A percentile compares a stretch with the other conserved stretches of the same genome.
Evolutionary conservation across 1,140 invertebrate species (phyloP).

Genomic region (Caerostris extrusa): DNA sequence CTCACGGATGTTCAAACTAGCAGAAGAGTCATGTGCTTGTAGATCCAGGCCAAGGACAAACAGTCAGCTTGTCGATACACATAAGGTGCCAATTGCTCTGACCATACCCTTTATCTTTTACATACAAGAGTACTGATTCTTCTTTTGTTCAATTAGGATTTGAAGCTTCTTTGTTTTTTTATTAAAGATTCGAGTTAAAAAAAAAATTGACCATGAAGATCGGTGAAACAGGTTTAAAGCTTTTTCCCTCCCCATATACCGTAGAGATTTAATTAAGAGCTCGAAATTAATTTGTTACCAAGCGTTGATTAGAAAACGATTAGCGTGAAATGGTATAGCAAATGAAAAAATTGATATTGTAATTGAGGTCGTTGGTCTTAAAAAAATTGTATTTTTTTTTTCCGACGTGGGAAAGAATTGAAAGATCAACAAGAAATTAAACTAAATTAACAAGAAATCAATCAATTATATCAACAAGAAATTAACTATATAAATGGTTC

Average conservation of each 20-base stretch:
- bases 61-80: conserved; percentile 10
- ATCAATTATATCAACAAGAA: no score
- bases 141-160: background rate
- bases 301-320: background rate
- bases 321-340: background rate
- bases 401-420: background rate
- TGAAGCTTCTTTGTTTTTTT: background rate
- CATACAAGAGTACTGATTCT: background rate
- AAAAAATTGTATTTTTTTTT: background rate
- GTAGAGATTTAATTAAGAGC: background rate
- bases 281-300: background rate
- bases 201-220: conserved; percentile 2
- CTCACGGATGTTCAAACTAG: conserved; percentile 20
- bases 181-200: background rate
- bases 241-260: background rate
- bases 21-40: conserved; percentile 37
- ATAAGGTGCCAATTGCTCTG: conserved; percentile 36
- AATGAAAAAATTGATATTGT: background rate
- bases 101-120: background rate
- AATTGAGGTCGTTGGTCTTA: background rate
- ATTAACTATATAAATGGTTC: no score
- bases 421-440: no score
- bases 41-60: conserved; percentile 50
- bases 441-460: no score
- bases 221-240: background rate